These are phyloP conservation scores for Mesocentrotus franciscanus DNA, from an alignment of 53 echinoderm and acorn worm genomes.

Conservation along the genomic window DNA sequence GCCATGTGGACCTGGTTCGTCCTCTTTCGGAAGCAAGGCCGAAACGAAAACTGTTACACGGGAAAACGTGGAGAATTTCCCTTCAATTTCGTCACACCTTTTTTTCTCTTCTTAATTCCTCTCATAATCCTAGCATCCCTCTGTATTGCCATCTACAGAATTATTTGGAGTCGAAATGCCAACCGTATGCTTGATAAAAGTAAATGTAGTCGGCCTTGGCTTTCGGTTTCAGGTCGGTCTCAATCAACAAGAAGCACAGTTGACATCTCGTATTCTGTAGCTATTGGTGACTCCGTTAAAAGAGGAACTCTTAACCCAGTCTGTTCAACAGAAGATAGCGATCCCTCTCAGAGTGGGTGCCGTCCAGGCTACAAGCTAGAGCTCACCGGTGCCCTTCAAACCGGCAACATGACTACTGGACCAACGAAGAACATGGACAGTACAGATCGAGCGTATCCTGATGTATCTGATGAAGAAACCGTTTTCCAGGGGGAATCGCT, in stretches of 20 bases:
- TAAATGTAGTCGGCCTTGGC: too few relatives aligned
- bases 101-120: slow-evolving; percentile 72
- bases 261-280: background rate
- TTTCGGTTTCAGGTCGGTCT: background rate
- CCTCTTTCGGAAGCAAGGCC: slow-evolving; percentile 38
- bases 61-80: slow-evolving; percentile 50
- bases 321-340: background rate
- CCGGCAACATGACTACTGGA: background rate
- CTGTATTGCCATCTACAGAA: slow-evolving; percentile 56
- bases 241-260: background rate
- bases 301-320: background rate
- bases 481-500: background rate
- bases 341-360: background rate
- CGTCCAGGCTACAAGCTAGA: background rate
- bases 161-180: slow-evolving; percentile 12
- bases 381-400: background rate
- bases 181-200: background rate
- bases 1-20: slow-evolving; percentile 69
- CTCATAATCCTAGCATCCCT: slow-evolving; percentile 62
- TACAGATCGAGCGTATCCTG: background rate
- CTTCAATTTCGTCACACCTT: slow-evolving; percentile 58
- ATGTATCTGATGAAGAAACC: background rate
- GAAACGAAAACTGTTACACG: slow-evolving; percentile 55
- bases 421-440: background rate
- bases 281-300: background rate